A percentile compares a stretch with the other conserved stretches of the same genome.
phyloP scores from a whole-genome alignment of 2,888 invertebrate species.

The Thelaira solivaga region DNA sequence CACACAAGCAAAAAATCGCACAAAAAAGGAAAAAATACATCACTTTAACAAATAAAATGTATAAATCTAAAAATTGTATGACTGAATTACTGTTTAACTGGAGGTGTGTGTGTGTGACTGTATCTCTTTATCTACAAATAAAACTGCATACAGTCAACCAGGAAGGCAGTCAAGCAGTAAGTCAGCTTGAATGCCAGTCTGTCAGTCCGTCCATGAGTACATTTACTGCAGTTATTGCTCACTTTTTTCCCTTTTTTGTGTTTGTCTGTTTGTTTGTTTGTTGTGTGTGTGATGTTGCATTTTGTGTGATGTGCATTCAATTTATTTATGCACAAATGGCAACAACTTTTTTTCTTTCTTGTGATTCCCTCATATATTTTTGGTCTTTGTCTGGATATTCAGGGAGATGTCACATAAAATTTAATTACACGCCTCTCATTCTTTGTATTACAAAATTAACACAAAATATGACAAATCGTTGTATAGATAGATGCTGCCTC shows the following conservation, averaged over 20 bases:
- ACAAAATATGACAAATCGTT: conserved; percentile 53
- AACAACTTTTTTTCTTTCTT: conserved; percentile 16
- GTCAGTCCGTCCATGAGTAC: background rate
- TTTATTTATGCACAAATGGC: conserved; percentile 52
- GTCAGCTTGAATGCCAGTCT: background rate
- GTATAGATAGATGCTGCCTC: conserved; percentile 18
- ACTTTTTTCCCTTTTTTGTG: too few species aligned
- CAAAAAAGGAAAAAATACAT: background rate
- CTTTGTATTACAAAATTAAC: conserved; percentile 49
- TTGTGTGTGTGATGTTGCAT: conserved; percentile 8
- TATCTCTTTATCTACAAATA: conserved; percentile 17
- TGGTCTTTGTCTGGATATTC: conserved; percentile 40
- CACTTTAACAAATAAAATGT: conserved; percentile 34
- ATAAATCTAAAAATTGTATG: conserved; percentile 27
- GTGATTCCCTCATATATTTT: background rate
- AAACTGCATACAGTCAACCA: conserved; percentile 19
- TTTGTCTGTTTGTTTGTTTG: background rate
- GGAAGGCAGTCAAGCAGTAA: conserved; percentile 5
- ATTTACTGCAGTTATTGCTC: conserved; percentile 42
- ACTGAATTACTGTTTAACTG: conserved; percentile 38
- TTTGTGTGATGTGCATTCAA: conserved; percentile 47
- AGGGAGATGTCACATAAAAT: conserved; percentile 52
- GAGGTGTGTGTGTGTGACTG: background rate
- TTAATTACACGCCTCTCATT: conserved; percentile 62
- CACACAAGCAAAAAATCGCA: conserved; percentile 11